phyloP scores from a whole-genome alignment of 2,797 vertebrate genomes.

The Enteromius afrohamiltoni region DNA sequence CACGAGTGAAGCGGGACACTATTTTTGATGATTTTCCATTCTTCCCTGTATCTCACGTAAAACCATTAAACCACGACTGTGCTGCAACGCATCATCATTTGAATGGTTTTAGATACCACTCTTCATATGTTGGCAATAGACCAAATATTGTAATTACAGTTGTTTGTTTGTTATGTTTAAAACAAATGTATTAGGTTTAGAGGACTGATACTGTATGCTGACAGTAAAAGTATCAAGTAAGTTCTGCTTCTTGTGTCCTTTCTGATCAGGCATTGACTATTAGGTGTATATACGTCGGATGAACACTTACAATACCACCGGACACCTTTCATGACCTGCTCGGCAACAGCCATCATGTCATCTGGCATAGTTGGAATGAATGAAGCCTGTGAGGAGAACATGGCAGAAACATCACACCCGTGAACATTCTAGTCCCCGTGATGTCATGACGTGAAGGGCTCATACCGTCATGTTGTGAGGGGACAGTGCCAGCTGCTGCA shows the following conservation, averaged over 20 bases:
- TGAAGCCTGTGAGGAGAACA: constrained; percentile 72
- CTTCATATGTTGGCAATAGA: too few relatives aligned
- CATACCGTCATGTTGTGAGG: constrained; percentile 85
- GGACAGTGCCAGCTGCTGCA: constrained; percentile 79
- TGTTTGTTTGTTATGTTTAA: too few relatives aligned
- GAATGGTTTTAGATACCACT: too few relatives aligned
- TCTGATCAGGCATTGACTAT: neutral
- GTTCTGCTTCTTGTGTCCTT: neutral
- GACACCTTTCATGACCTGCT: constrained; percentile 53
- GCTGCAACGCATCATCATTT: too few relatives aligned
- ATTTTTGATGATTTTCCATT: too few relatives aligned
- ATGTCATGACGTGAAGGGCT: neutral
- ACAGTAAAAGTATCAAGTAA: neutral
- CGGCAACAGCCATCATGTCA: constrained; percentile 82
- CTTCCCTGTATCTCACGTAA: too few relatives aligned
- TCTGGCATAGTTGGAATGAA: constrained; percentile 96
- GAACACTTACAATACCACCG: constrained; percentile 77
- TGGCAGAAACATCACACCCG: neutral
- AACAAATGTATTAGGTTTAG: too few relatives aligned
- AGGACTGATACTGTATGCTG: too few relatives aligned
- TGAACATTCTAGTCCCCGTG: neutral
- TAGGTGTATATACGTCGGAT: neutral
- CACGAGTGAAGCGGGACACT: too few relatives aligned
- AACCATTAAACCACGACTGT: too few relatives aligned
- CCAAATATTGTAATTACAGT: too few relatives aligned